phyloP scores from a whole-genome alignment of 2,113 vertebrate genomes.

The Astatoreochromis straeleni region DNA sequence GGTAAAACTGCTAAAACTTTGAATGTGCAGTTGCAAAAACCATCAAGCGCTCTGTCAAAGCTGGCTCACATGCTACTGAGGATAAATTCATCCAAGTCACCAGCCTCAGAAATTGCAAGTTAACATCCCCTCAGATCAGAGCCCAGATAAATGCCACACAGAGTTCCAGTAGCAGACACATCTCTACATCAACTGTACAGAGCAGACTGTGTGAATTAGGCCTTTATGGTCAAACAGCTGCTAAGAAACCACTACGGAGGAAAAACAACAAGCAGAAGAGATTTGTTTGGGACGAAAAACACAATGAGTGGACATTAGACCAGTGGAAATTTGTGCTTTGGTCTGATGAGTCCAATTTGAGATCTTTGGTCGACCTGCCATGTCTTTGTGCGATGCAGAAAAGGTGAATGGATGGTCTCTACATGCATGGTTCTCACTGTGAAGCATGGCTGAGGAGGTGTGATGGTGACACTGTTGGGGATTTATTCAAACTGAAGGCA shows the following conservation, averaged over 20 bases:
- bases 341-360: not conserved
- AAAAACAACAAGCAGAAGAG: not conserved
- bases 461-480: not conserved
- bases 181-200: not conserved
- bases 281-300: not conserved
- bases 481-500: not conserved
- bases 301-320: not conserved
- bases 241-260: not conserved
- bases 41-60: not conserved
- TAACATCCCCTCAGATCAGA: not conserved
- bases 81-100: rapidly evolving
- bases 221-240: not conserved
- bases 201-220: not conserved
- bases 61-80: not conserved
- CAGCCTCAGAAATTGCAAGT: not conserved
- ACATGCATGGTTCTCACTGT: not conserved
- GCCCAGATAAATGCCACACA: not conserved
- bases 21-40: not conserved
- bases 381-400: not conserved
- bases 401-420: not conserved
- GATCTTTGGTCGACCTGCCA: not conserved
- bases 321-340: not conserved
- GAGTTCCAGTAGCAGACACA: not conserved
- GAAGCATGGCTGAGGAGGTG: not conserved
- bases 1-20: not conserved